Evolutionary conservation across 2,797 vertebrate species (phyloP), one percentile per base, ranked within the genome.

Genomic region (Smutsia temminckii): DNA sequence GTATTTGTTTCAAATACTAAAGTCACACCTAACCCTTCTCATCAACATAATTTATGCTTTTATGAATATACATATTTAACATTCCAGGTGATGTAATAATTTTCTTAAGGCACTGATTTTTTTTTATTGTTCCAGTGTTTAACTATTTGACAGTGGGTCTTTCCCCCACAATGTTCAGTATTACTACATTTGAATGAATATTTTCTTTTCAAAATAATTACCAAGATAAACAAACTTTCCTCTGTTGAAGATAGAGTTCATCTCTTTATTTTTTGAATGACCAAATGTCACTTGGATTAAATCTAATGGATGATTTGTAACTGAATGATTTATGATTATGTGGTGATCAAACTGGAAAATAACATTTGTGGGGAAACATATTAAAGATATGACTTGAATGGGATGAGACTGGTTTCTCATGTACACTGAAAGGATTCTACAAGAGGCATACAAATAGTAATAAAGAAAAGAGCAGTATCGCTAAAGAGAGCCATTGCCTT

Each of bases 221-320:
- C 12, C 55, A 79, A 85, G 40, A 29, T 79, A 68, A 89, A 21
- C 12, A 69, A 68, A 49, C 49, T 13, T 59, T 63, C 29, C 66
- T 89, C n/a, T 83, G 10, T 4, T 42, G 21, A 84, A 18, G 5
- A 63, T 23, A 37, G 5, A 68, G 78, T 89, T 93, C 34, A 40
- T 23, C 27, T 71, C 32, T 18, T 61, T 85, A 32, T 72, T 91
- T 85, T 95, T 79, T 91, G 21, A 89, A 34, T 53, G n/a, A 95
- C 40, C 66, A 6, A 42, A 72, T 42, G 21, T 34, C 11, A 63
- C 25, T 59, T 68, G 25, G 18, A 37, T 69, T 23, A 71, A 53
- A 51, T 89, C n/a, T 53, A 66, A 42, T 72, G 37, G 40, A 16
- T 32, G 13, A 6, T 75, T 75, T 75, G 72, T 20, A 11, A 53